Evolutionary conservation across 2,797 vertebrate species (phyloP).

Genomic region (Chelon labrosus): DNA sequence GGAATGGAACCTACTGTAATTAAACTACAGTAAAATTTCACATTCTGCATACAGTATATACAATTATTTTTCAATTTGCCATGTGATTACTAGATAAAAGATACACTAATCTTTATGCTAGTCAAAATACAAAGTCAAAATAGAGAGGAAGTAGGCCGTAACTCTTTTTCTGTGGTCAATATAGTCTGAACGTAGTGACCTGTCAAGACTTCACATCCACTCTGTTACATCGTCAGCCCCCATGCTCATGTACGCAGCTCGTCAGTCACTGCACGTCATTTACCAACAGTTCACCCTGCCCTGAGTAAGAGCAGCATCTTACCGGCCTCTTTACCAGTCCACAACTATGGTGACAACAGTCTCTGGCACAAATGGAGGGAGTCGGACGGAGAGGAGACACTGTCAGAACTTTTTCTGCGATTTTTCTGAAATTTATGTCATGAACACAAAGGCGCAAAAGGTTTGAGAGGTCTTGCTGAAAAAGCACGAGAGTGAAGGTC

Average conservation of each 20-base stretch:
- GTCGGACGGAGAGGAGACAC: slow-evolving; percentile 65
- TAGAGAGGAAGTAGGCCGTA: neutral
- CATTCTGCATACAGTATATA: too few species aligned
- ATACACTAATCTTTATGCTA: neutral
- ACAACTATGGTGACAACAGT: slow-evolving; percentile 72
- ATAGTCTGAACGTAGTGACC: neutral
- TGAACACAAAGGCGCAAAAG: slow-evolving; percentile 65
- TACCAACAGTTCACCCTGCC: slow-evolving; percentile 60
- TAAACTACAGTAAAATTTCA: too few species aligned
- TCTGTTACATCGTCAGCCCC: slow-evolving; percentile 75
- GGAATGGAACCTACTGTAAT: too few species aligned
- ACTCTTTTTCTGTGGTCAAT: neutral
- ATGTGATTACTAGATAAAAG: too few species aligned
- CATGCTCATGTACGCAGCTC: slow-evolving; percentile 74
- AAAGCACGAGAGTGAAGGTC: slow-evolving; percentile 63
- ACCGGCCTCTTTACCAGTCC: slow-evolving; percentile 73
- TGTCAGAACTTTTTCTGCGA: slow-evolving; percentile 60
- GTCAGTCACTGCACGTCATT: slow-evolving; percentile 75
- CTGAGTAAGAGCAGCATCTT: slow-evolving; percentile 70
- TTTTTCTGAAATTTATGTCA: slow-evolving; percentile 62
- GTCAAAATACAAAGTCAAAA: neutral
- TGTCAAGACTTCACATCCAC: slow-evolving; percentile 44
- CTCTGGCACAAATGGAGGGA: slow-evolving; percentile 74
- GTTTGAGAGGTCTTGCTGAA: slow-evolving; percentile 64
- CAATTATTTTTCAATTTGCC: too few species aligned